phyloP scores from a whole-genome alignment of 2,113 vertebrate species.

The Poeciliopsis turrubarensis region DNA sequence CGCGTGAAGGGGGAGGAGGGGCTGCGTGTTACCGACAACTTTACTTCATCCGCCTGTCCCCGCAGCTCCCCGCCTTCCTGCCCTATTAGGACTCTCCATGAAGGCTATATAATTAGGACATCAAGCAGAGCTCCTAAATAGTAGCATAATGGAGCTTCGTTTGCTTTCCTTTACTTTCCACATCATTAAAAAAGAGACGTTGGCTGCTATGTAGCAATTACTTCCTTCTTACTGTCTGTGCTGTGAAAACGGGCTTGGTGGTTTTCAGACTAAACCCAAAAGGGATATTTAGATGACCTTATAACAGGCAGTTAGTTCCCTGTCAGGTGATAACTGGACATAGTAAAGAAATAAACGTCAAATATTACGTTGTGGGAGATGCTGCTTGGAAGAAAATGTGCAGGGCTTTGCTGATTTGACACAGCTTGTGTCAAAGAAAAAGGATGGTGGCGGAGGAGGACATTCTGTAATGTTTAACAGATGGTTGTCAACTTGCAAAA shows the following conservation, averaged over 20 bases:
- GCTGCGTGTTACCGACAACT: constrained; percentile 42
- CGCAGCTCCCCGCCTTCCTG: constrained; percentile 27
- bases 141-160: constrained; percentile 3
- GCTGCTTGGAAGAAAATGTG: neutral
- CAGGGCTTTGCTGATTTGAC: constrained; percentile 1
- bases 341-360: too few species aligned
- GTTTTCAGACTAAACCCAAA: neutral
- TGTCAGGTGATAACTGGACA: too few species aligned
- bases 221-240: neutral
- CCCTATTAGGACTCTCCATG: constrained; percentile 25
- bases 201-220: neutral
- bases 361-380: neutral
- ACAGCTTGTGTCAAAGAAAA: constrained; percentile 4
- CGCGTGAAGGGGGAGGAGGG: constrained; percentile 47
- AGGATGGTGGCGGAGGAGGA: neutral
- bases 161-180: constrained; percentile 3
- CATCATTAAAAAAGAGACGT: neutral
- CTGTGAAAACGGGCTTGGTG: neutral
- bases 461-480: neutral
- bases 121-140: constrained; percentile 3
- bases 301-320: too few species aligned
- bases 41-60: constrained; percentile 48
- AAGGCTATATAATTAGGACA: constrained; percentile 15
- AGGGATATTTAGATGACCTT: neutral
- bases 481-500: neutral